Conservation (phyloP, 2,113 vertebrate genomes). For the Falcunculus frontatus region DNA sequence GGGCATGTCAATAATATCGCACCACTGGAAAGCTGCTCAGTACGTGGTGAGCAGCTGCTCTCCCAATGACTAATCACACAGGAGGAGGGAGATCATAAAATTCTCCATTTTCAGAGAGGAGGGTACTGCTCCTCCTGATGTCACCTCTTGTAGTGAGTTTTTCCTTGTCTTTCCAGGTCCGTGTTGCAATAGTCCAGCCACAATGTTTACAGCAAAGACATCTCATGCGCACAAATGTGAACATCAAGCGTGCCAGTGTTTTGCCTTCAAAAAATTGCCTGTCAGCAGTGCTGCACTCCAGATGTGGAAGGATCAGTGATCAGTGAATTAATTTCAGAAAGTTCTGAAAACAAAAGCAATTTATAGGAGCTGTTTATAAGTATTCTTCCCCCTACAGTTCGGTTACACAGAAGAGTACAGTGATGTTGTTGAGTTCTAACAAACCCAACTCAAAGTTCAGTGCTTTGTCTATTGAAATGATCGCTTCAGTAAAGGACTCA, state of each 20-base stretch:
- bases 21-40: not conserved
- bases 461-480: not conserved
- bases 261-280: not conserved
- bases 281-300: not conserved
- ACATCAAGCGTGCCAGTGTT: not conserved
- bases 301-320: not conserved
- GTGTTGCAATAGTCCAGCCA: not conserved
- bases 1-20: slow-evolving; percentile 26
- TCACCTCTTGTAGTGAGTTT: not conserved
- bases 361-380: not conserved
- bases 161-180: not conserved
- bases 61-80: slow-evolving; percentile 22
- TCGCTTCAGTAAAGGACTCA: not conserved
- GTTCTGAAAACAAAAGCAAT: not conserved
- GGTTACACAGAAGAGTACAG: not conserved
- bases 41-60: not conserved
- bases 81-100: not conserved
- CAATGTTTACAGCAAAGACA: not conserved
- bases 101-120: not conserved
- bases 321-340: not conserved
- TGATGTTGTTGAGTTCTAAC: not conserved
- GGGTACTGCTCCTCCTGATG: not conserved
- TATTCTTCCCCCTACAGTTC: not conserved
- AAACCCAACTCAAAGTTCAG: not conserved
- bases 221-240: not conserved